A percentile compares a stretch with the other conserved stretches of the same genome.
phyloP scores from a whole-genome alignment of 2,888 invertebrate species.

The Fragum sueziense region DNA sequence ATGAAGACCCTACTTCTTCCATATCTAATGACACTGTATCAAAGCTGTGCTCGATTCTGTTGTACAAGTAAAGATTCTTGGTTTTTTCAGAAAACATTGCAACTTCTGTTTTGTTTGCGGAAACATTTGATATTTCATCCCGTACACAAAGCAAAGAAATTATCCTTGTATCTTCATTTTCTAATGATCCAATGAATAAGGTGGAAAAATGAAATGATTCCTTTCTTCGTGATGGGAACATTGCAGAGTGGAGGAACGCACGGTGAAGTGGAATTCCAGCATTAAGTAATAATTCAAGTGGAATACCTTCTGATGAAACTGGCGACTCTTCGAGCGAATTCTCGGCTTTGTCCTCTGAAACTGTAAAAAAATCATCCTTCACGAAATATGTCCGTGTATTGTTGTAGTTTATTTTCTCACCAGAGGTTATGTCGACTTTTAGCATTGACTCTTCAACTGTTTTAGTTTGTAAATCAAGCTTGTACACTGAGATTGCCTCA shows the following conservation, averaged over 20 bases:
- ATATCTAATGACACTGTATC: neutral
- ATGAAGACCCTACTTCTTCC: neutral
- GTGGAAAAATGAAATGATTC: neutral
- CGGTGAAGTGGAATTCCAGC: neutral
- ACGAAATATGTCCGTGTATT: neutral
- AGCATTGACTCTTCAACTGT: neutral
- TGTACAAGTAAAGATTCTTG: neutral
- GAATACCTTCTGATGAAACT: neutral
- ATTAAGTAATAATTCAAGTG: neutral
- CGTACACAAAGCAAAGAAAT: neutral
- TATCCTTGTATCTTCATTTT: neutral
- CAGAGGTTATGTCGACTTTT: neutral
- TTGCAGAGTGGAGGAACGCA: neutral
- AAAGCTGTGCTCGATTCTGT: neutral
- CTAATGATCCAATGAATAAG: neutral
- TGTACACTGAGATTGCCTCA: neutral
- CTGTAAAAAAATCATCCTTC: neutral
- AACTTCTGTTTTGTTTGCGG: neutral
- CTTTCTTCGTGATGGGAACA: neutral
- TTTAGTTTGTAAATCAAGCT: neutral
- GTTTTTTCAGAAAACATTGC: neutral
- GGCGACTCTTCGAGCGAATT: neutral
- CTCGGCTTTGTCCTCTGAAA: neutral
- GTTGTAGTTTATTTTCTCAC: neutral
- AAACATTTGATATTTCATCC: neutral